A percentile compares a stretch with the other conserved stretches of the same genome.
phyloP scores from a whole-genome alignment of 2,797 vertebrate genomes.

The Avahi laniger region DNA sequence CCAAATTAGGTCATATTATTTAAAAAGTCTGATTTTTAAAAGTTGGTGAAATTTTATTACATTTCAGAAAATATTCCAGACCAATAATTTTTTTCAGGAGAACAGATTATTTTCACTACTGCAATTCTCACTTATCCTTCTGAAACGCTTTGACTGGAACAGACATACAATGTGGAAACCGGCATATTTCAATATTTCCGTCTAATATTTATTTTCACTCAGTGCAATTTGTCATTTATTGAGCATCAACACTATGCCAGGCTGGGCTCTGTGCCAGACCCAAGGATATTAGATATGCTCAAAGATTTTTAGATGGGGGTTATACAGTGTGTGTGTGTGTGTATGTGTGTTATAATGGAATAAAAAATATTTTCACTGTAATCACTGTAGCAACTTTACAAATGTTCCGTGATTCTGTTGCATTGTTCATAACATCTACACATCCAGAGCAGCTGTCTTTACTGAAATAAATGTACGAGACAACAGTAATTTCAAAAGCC shows the following conservation, averaged over 20 bases:
- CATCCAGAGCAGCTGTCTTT: background rate
- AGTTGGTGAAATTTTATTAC: background rate
- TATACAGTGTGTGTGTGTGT: background rate
- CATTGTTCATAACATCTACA: background rate
- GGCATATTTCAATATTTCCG: background rate
- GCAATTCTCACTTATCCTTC: background rate
- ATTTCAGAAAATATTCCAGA: constrained; percentile 48
- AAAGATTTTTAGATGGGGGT: background rate
- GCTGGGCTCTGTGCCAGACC: background rate
- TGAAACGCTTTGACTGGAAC: background rate
- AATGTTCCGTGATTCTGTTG: background rate
- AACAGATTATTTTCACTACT: background rate
- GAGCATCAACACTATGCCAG: background rate
- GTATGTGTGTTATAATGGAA: background rate
- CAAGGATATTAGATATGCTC: background rate
- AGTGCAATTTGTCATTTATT: background rate
- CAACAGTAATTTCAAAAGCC: constrained; percentile 53
- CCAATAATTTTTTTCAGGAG: background rate
- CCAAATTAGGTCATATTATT: background rate
- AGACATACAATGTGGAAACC: background rate
- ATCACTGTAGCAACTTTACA: background rate
- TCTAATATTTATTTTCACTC: background rate
- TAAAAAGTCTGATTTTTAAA: constrained; percentile 14
- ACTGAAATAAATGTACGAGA: constrained; percentile 41
- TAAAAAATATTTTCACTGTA: background rate